A percentile compares a stretch with the other conserved stretches of the same genome.
Conservation (phyloP, 1,140 invertebrate species). For the Aphelenchoides avenae region DNA sequence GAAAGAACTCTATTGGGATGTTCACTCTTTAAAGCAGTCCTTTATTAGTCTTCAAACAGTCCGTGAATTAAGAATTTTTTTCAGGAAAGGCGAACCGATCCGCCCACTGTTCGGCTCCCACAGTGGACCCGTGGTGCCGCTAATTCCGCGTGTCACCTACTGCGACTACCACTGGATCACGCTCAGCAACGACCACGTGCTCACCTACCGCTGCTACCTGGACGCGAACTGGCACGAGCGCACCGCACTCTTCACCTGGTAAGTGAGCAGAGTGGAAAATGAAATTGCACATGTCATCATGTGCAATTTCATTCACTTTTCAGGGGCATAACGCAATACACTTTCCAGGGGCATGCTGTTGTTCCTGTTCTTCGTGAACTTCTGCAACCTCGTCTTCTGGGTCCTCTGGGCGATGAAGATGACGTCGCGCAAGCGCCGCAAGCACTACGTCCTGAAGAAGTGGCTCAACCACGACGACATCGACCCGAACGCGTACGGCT, state of each 20-base stretch:
- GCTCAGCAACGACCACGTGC: constrained; percentile 26
- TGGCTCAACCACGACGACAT: constrained; percentile 24
- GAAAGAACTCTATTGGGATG: too few relatives aligned
- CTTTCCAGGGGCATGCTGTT: constrained; percentile 29
- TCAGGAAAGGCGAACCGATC: constrained; percentile 18
- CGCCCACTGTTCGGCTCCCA: constrained; percentile 16
- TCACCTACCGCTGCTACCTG: constrained; percentile 34
- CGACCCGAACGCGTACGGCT: constrained; percentile 6
- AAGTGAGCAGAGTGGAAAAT: too few relatives aligned
- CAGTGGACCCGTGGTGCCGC: constrained; percentile 13
- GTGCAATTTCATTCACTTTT: too few relatives aligned
- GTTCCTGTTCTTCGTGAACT: constrained; percentile 20
- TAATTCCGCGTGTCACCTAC: constrained; percentile 26
- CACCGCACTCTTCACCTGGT: constrained; percentile 30
- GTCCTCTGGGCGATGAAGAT: constrained; percentile 23
- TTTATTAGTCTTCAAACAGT: too few relatives aligned
- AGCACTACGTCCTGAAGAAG: constrained; percentile 20
- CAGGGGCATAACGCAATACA: too few relatives aligned
- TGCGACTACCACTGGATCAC: constrained; percentile 31
- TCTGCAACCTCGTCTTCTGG: constrained; percentile 25
- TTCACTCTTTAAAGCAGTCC: too few relatives aligned
- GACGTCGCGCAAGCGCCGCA: constrained; percentile 15
- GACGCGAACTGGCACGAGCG: constrained; percentile 35
- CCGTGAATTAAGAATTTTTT: too few relatives aligned
- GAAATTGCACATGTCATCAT: too few relatives aligned